Percentiles rank a stretch among this genome's conserved stretches.
These are phyloP conservation scores for Caenorhabditis sp. DNA, from an alignment of 2,888 invertebrate species.

Conservation along the genomic window DNA sequence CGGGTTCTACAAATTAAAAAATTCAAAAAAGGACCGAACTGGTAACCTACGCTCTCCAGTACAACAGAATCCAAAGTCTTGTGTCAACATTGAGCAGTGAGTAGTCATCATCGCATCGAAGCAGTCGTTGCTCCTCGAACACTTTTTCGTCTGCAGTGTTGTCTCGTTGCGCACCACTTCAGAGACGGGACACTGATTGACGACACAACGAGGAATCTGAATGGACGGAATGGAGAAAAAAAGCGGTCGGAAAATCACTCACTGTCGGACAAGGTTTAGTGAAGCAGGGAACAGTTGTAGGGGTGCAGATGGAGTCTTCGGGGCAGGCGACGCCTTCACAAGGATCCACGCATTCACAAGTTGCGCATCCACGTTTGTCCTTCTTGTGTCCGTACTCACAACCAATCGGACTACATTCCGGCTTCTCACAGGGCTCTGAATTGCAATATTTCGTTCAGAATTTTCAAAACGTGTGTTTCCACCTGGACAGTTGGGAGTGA, in stretches of 20 bases:
- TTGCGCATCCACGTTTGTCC: constrained; percentile 71
- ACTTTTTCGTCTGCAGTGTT: constrained; percentile 52
- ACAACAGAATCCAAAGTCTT: constrained; percentile 70
- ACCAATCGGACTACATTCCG: constrained; percentile 32
- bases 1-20: too few relatives aligned
- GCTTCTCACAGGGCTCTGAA: constrained; percentile 37
- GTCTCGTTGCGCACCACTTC: constrained; percentile 60
- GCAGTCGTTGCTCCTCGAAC: constrained; percentile 61
- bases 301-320: constrained; percentile 68
- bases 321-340: constrained; percentile 72
- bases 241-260: neutral
- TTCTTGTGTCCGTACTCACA: constrained; percentile 73
- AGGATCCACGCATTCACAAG: constrained; percentile 73
- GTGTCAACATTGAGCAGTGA: constrained; percentile 67
- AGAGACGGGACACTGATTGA: constrained; percentile 71
- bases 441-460: neutral
- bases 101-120: constrained; percentile 57
- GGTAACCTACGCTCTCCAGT: constrained; percentile 58
- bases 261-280: constrained; percentile 61
- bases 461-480: neutral
- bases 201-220: constrained; percentile 72
- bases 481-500: constrained; percentile 67
- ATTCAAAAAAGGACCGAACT: constrained; percentile 5
- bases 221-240: constrained; percentile 1
- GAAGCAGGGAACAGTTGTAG: constrained; percentile 68